Evolutionary conservation across 2,797 vertebrate species (phyloP).

Genomic region (Hemibagrus guttatus): DNA sequence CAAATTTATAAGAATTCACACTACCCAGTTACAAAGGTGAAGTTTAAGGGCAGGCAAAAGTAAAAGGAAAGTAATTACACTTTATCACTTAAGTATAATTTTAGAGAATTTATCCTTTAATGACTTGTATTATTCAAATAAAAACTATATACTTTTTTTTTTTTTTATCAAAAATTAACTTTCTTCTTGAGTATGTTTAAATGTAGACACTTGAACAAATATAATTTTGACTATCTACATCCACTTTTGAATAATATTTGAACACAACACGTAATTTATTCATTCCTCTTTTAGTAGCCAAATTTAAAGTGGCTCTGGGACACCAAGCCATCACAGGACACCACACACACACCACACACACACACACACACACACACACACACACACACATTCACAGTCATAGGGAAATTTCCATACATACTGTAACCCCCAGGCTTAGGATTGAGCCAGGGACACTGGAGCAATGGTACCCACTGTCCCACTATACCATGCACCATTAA

Average conservation of each 20-base stretch:
- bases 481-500: neutral
- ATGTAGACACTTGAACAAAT: neutral
- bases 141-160: neutral
- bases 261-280: neutral
- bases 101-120: neutral
- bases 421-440: neutral
- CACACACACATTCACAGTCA: neutral
- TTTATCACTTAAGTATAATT: neutral
- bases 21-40: neutral
- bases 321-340: neutral
- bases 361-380: neutral
- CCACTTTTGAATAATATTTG: neutral
- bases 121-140: neutral
- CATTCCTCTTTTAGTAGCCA: neutral
- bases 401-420: neutral
- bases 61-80: neutral
- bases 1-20: conserved; percentile 12
- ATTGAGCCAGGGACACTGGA: neutral
- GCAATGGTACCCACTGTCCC: neutral
- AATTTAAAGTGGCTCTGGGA: neutral
- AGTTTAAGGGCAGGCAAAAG: neutral
- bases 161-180: neutral
- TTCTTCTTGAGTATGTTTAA: neutral
- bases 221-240: neutral
- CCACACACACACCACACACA: too few relatives aligned